Evolutionary conservation across 2,888 invertebrate species (phyloP).

Genomic region (Netelia virgata): DNA sequence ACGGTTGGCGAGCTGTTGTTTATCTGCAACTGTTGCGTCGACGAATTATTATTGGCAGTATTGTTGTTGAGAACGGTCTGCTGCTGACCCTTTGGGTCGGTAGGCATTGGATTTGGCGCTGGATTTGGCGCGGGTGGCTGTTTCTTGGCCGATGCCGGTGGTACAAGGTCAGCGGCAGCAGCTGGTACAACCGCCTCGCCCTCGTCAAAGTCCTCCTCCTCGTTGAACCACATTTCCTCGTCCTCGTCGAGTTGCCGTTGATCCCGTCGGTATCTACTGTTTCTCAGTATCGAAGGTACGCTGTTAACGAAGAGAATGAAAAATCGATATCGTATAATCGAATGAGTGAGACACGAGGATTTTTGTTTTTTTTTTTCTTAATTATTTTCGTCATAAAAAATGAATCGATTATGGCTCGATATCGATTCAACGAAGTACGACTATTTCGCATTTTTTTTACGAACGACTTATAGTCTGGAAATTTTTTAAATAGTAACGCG

Average conservation of each 20-base stretch:
- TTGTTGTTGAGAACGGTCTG: slow-evolving; percentile 82
- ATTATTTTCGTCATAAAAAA: slow-evolving; percentile 4
- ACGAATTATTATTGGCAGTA: slow-evolving; percentile 85
- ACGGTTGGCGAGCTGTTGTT: slow-evolving; percentile 80
- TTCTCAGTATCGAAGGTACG: slow-evolving; percentile 93
- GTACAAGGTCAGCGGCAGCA: slow-evolving; percentile 83
- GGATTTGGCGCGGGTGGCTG: slow-evolving; percentile 80
- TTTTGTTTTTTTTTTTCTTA: neutral
- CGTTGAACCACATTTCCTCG: slow-evolving; percentile 99
- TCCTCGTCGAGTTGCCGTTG: slow-evolving; percentile 98
- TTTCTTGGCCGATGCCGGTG: slow-evolving; percentile 82
- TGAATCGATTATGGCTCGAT: neutral
- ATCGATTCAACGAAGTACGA: neutral
- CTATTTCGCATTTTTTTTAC: neutral
- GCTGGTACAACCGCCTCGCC: slow-evolving; percentile 88
- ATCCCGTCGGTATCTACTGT: slow-evolving; percentile 94
- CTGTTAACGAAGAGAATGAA: slow-evolving; percentile 82
- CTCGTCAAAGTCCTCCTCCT: slow-evolving; percentile 97
- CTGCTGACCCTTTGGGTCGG: slow-evolving; percentile 81
- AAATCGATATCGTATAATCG: slow-evolving; percentile 2
- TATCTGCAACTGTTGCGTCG: slow-evolving; percentile 81
- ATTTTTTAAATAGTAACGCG: no score
- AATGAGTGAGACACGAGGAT: neutral
- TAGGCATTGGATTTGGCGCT: slow-evolving; percentile 76
- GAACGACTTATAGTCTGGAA: neutral